Base-by-base conservation (phyloP, 1,140 invertebrate species). In the Brachionus rotundiformis region DNA sequence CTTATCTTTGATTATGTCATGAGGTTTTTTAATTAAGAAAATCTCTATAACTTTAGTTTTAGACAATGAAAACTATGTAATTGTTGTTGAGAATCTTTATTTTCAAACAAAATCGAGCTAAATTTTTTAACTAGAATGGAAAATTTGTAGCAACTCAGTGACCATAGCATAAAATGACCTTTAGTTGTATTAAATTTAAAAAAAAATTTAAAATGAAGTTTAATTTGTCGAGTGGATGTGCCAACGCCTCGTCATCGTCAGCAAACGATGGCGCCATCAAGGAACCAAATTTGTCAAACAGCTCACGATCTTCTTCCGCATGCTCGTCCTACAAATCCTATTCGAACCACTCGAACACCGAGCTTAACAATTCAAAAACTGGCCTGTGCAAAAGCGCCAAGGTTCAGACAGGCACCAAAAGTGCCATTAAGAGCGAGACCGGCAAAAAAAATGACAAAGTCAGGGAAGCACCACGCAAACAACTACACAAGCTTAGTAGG, bases 141-240 rank as follows among this genome's bases (percentile, higher is more conserved):
- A 77, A 33, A 47, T 59, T 33, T 33, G 7, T 59, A 77, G 75
- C 13, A 25, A 19, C 39, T 75, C 44, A 49, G 23, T 77, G 41
- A 25, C 47, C 19, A 79, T 13, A 59, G 23, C 31, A n/a, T n/a
- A 63, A 79, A 79, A 79, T 79, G 76, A 79, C 76, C 29, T 79
- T 79, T 79, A 39, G 31, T 16, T 79, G 76, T 19, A 79, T 79
- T 5, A 54, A 63, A 54, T 79, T 79, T 39, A 79, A 79, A 59
- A 54, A 63, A 63, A 79, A 79, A n/a, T 79, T 79, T n/a, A 79
- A 79, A 79, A 79, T 79, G 76, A 79, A 79, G 47, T 79, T 79
- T 19, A 79, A 79, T 59, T 54, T 79, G 54, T 25, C 76, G 3
- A 79, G 47, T 44, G 33, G 36, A 25, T 39, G 76, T 23, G 44